Conservation (phyloP, 2,797 vertebrate species). For the Syndactyla subalaris region DNA sequence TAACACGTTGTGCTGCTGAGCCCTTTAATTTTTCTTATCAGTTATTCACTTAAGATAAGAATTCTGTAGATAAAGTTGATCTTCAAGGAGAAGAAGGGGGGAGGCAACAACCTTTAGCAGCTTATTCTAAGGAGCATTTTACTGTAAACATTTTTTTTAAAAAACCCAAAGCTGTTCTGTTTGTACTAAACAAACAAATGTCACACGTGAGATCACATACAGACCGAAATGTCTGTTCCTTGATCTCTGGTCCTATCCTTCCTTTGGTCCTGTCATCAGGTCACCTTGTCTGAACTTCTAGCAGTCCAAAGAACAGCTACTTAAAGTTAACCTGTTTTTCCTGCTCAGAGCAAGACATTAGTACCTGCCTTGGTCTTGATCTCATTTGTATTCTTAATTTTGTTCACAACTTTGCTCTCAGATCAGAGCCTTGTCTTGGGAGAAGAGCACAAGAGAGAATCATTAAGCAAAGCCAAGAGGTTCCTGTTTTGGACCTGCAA, state of each 20-base stretch:
- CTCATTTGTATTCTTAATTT: background rate
- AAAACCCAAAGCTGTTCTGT: background rate
- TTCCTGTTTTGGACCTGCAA: slow-evolving; percentile 17
- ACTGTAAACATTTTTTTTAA: slow-evolving; percentile 23
- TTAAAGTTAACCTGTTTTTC: background rate
- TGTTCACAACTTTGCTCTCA: background rate
- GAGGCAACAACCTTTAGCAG: slow-evolving; percentile 22
- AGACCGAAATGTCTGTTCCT: background rate
- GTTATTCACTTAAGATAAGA: slow-evolving; percentile 63
- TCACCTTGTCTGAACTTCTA: background rate
- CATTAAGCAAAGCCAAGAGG: slow-evolving; percentile 9
- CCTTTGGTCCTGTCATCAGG: background rate
- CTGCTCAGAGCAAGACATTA: background rate
- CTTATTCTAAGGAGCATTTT: slow-evolving; percentile 49
- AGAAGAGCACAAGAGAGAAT: background rate
- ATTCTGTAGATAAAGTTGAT: slow-evolving; percentile 55
- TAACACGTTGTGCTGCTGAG: slow-evolving; percentile 7
- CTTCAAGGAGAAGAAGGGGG: background rate
- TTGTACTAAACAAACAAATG: background rate
- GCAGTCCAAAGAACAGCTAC: background rate
- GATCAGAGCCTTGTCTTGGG: background rate
- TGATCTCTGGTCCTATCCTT: background rate
- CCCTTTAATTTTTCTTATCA: slow-evolving; percentile 71
- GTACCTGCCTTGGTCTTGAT: background rate
- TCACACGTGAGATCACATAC: background rate